These are phyloP conservation scores for Sphyrna mokarran DNA, from an alignment of 2,113 vertebrate genomes.

Conservation along the genomic window DNA sequence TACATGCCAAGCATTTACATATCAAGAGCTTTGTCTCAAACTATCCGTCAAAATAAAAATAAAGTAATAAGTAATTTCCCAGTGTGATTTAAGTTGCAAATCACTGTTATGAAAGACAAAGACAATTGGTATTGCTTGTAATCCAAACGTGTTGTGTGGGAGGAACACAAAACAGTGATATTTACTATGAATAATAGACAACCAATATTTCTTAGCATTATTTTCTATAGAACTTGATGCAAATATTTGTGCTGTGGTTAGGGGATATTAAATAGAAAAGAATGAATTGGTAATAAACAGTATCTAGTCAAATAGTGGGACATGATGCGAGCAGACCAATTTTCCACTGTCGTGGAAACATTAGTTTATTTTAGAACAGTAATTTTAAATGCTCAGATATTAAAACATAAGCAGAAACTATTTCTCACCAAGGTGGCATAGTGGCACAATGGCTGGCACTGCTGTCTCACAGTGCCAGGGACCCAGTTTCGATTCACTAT, in stretches of 20 bases:
- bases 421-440: neutral
- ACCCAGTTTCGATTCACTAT: too few relatives aligned
- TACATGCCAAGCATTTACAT: neutral
- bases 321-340: neutral
- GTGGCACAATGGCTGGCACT: too few relatives aligned
- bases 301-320: neutral
- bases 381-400: neutral
- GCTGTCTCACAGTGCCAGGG: too few relatives aligned
- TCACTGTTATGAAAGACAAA: slow-evolving; percentile 11
- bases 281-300: neutral
- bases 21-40: neutral
- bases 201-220: neutral
- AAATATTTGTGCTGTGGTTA: neutral
- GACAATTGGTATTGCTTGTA: neutral
- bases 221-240: neutral
- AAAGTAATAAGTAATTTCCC: neutral
- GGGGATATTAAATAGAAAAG: slow-evolving; percentile 3
- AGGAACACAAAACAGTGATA: slow-evolving; percentile 9
- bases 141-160: slow-evolving; percentile 24
- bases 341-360: neutral
- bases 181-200: neutral
- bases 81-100: neutral
- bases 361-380: slow-evolving; percentile 8
- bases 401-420: neutral
- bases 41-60: neutral